Base-by-base conservation (phyloP, 2,888 invertebrate species). In the Dinocampus coccinellae region DNA sequence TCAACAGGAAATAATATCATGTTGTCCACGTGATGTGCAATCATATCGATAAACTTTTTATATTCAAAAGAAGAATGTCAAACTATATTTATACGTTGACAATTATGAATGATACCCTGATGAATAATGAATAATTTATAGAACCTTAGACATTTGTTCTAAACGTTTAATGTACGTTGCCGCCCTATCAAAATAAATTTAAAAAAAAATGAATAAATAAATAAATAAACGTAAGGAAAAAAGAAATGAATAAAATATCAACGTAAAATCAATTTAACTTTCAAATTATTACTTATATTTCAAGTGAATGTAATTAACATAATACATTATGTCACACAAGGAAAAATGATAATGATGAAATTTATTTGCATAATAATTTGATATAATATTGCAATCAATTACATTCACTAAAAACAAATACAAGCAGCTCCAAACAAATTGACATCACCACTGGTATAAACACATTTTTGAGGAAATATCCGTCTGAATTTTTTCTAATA, bases 31-130 rank as follows among this genome's bases (percentile, higher is more conserved):
- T 75, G 75, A 73, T 76, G 75, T 75, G 77, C 75, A 82, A 78
- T 82, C 84, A 84, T 84, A 84, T 84, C 84, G 82, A 81, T 69
- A 76, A 76, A 77, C 79, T 81, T 81, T 83, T 82, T 83, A 68
- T 82, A 83, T 79, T 78, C 73, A 73, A 64, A 77, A 66, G 72
- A 69, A 75, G 68, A 75, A 77, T 76, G 70, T 76, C 72, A 77
- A 80, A 80, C 81, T 82, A 82, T 83, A 83, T 84, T 84, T 83
- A 80, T 84, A 83, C 81, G 77, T 81, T 80, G 78, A 73, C 77
- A 66, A 76, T 77, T 73, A 73, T 73, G 73, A 72, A 72, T 66
- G 64, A 33, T 73, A 3, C 55, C 26, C 24, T 55, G 55, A 10
- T 55, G 55, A 24, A 65, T 47, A 58, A 63, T 24, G 61, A 52